These are phyloP conservation scores for Acanthurus tractus DNA, from an alignment of 2,797 vertebrate genomes.

Conservation along the genomic window DNA sequence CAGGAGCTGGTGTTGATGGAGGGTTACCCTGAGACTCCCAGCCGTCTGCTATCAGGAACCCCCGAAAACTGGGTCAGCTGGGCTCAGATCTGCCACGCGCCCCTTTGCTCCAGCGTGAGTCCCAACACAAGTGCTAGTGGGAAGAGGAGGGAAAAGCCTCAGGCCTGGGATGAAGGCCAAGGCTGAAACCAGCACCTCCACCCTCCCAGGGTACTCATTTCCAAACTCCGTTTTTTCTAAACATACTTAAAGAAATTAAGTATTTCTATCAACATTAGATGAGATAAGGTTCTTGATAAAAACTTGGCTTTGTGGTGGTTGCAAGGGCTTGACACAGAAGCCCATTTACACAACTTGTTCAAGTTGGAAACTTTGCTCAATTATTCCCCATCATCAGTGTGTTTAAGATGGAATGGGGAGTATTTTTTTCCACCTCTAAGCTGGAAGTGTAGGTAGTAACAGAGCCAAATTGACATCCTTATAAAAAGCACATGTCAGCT, in stretches of 20 bases:
- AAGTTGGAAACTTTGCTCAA: too few relatives aligned
- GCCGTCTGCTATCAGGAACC: constrained; percentile 65
- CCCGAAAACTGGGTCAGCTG: constrained; percentile 80
- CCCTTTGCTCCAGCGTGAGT: constrained; percentile 59
- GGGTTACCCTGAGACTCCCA: constrained; percentile 72
- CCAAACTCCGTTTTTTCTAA: constrained; percentile 22
- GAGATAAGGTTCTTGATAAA: neutral
- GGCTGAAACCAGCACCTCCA: constrained; percentile 32
- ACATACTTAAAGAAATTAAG: neutral
- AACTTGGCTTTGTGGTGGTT: neutral
- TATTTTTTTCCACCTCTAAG: too few relatives aligned
- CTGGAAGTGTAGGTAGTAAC: too few relatives aligned
- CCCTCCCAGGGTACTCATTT: constrained; percentile 11
- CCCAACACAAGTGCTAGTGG: constrained; percentile 42
- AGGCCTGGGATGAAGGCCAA: constrained; percentile 65
- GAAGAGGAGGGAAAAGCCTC: constrained; percentile 61
- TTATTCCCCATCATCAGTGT: too few relatives aligned
- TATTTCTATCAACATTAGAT: neutral
- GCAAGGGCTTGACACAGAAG: neutral
- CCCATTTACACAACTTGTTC: too few relatives aligned
- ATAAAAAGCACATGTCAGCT: too few relatives aligned
- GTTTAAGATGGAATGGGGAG: too few relatives aligned
- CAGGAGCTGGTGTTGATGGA: constrained; percentile 78
- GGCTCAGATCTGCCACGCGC: constrained; percentile 63
- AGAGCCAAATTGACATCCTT: too few relatives aligned